Evolutionary conservation across 1,140 invertebrate species (phyloP), one percentile per base, ranked within the genome.

Genomic region (Lucilia cuprina): DNA sequence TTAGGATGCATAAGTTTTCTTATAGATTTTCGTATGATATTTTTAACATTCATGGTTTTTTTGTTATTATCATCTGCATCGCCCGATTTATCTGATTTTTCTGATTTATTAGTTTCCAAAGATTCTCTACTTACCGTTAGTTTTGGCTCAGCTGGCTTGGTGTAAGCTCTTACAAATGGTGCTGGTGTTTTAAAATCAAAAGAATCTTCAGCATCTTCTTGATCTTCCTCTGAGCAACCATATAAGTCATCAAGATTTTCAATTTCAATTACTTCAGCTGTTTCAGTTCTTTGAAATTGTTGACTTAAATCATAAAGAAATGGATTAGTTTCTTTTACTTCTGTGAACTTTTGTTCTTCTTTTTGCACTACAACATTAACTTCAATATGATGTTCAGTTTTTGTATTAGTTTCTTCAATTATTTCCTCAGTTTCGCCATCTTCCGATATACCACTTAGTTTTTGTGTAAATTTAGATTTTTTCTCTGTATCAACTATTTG

Each of bases 1-100:
- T 84, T 74, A n/a, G 88, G 87, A 86, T 89, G 88, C 82, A 90
- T 90, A 0, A 91, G 85, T 10, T 87, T 86, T 8, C 90, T 85
- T 65, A 91, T 88, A 74, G 89, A 90, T 80, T 90, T 90, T 1
- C 90, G 86, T 84, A 91, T 89, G 74, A 89, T 87, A 47, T 86
- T 85, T 17, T 86, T 86, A 4, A 91, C 85, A 10, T 60, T 77
- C 34, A 50, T 30, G 41, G 17, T 84, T 83, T 17, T 90, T 87
- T 74, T 84, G 25, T 5, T 5, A 41, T 83, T 85, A 41, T 83
- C 19, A 5, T 82, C 74, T 7, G 77, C 70, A 30, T 30, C 25
- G 1, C 25, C 25, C 1, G 25, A 30, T 47, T 85, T 85, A 10
- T 25, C 49, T 21, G 86, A 86, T 0, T 78, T 85, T 12, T 85